Evolutionary conservation across 1,140 invertebrate genomes (phyloP).

Genomic region (Leucophenga varia): DNA sequence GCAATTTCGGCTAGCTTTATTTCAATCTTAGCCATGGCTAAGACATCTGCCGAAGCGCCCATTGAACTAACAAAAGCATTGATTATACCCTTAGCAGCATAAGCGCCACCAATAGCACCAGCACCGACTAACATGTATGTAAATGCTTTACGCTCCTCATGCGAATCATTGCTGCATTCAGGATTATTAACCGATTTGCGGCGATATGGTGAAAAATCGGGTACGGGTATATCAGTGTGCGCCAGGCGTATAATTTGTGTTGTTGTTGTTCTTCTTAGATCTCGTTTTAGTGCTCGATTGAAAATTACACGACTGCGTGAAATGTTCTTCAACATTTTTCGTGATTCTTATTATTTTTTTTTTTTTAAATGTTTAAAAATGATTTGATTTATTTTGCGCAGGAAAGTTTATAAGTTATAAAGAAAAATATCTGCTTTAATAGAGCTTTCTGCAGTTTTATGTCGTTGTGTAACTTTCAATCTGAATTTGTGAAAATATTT

Average conservation of each 20-base stretch:
- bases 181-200: slow-evolving; percentile 64
- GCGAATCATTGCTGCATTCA: slow-evolving; percentile 57
- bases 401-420: too few relatives aligned
- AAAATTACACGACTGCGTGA: too few relatives aligned
- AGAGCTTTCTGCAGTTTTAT: too few relatives aligned
- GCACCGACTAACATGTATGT: slow-evolving; percentile 76
- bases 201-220: slow-evolving; percentile 81
- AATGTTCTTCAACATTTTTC: too few relatives aligned
- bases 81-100: slow-evolving; percentile 75
- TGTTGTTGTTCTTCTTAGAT: slow-evolving; percentile 74
- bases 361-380: too few relatives aligned
- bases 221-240: slow-evolving; percentile 82
- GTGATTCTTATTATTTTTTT: too few relatives aligned
- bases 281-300: slow-evolving; percentile 40
- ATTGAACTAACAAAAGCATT: slow-evolving; percentile 71
- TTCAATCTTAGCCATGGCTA: too few relatives aligned
- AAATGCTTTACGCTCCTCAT: slow-evolving; percentile 65
- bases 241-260: slow-evolving; percentile 85
- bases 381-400: too few relatives aligned
- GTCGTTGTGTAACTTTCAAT: too few relatives aligned
- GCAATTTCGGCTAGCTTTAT: slow-evolving; percentile 81
- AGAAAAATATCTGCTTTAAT: too few relatives aligned
- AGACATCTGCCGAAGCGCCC: slow-evolving; percentile 82
- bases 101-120: slow-evolving; percentile 65
- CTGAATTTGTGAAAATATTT: too few relatives aligned